Evolutionary conservation across 2,888 invertebrate genomes (phyloP), one percentile per base, ranked within the genome.

Genomic region (Ennomos quercinarius): DNA sequence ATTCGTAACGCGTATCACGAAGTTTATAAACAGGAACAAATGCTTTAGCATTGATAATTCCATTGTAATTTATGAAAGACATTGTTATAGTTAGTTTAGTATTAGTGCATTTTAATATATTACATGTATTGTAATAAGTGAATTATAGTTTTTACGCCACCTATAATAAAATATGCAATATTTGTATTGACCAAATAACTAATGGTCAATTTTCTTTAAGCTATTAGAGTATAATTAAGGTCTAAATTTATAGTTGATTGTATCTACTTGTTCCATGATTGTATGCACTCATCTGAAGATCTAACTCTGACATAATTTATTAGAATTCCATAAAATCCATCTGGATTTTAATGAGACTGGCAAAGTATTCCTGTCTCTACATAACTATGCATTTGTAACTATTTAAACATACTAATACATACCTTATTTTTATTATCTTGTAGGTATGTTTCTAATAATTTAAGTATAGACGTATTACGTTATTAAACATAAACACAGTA

Each of bases 1-100:
- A 97, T 99, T 77, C 95, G 99, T 60, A 99, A 99, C 84, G 98
- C 99, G 75, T 99, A 99, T 93, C 99, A 99, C 85, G 98, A 97
- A 75, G 98, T 98, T 63, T 98, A 98, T 86, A 98, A 98, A 85
- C 95, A 97, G 76, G 98, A 97, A 83, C 96, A 97, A 80, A 88
- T 94, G 74, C 86, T 94, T 51, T 78, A 80, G 74, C 93, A 93
- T 85, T 87, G 89, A 70, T 91, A 86, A 86, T 73, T 66, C 65
- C 67, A 69, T 66, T 63, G 47, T 68, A 66, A 68, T 52, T 66
- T 60, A 70, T 68, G 67, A 75, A 74, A 77, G 71, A 78, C 72
- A 69, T 67, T 53, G 36, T 48, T 55, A 44, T 63, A 53, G 46
- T 41, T 36, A 50, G 48, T 27, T 37, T 60, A 56, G 64, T 55